Evolutionary conservation across 2,797 vertebrate species (phyloP), one percentile per base, ranked within the genome.

Genomic region (Vespertilio murinus): DNA sequence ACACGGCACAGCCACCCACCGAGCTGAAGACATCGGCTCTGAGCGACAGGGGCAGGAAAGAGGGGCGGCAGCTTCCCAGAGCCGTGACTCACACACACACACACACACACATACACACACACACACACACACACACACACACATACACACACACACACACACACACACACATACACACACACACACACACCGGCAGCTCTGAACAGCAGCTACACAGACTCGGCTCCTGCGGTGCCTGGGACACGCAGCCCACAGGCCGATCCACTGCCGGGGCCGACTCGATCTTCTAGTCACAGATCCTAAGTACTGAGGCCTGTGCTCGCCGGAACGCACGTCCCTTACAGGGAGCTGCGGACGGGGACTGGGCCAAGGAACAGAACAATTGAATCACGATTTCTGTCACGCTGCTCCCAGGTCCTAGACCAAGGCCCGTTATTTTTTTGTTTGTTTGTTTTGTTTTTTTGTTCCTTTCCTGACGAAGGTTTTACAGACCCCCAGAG

Each of bases 11-110:
- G 96, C 95, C 90, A 90, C 97, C 97, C 96, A 95, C 98, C 90
- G 97, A 94, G 96, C 95, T 98, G 97, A 98, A 97, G 96, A 96
- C 97, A 97, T 95, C 96, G 98, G 98, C 95, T 98, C 95, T 47
- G 85, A 96, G 96, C 9, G 77, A 92, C 96, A 94, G 47, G 95
- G 97, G 92, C 92, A 38, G 23, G 81, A 82, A 49, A 77, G 96
- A 96, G 78, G 38, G 20, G 12, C 59, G 54, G 65, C 52, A 77
- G 90, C 23, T 74, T 87, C 78, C 33, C 30, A 35, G 40, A 59
- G 87, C 93, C 2, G 0, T 35, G 93, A 93, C 65, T 77, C 81
- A 65, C 38, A 1, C 8, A 0, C 40, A 14, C 45, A 47, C 45
- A 45, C 45, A 45, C 45, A 45, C 45, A 45, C 45, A 45, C 45